Base-by-base conservation (phyloP, 2,797 vertebrate genomes). In the Helarctos malayanus region DNA sequence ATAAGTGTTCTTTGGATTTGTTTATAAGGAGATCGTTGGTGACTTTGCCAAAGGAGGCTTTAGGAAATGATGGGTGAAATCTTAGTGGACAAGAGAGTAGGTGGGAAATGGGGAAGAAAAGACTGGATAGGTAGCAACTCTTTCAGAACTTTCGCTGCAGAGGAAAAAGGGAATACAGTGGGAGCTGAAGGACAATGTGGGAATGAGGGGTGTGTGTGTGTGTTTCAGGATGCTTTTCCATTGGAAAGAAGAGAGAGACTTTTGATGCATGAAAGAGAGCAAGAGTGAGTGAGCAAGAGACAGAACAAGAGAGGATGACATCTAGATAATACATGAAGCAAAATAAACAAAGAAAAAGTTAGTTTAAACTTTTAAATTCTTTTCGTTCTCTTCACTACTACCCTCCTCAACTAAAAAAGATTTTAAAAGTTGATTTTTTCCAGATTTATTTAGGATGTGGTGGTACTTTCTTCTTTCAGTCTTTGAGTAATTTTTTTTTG, bases 391-490 rank as follows among this genome's bases (percentile, higher is more conserved):
- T 89, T 61, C 12, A 4, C 29, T 25, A 52, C 23, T 35, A 41
- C 32, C 5, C 4, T 16, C 6, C 49, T n/a, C 78, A 68, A 23
- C 3, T 45, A 47, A 35, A 23, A 45, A 82, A 80, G 23, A 75
- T 45, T 69, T 45, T 89, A 79, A 85, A 89, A 52, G 32, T 65
- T 61, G 41, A 78, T 29, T 88, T 83, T 63, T 57, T 52, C 61
- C 78, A 59, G 15, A 52, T 95, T 95, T 89, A 82, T 65, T 96
- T 86, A 96, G 35, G 54, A 84, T 84, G 45, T 79, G 25, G 54
- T 87, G 21, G 15, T 23, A 92, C 65, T 94, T 93, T 86, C 76
- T 78, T 93, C 63, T 52, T 84, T 91, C 13, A 38, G 27, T 95
- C 88, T 89, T n/a, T 59, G 59, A 56, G 29, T 13, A 56, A 47